Evolutionary conservation across 2,113 vertebrate species (phyloP).

Genomic region (Scytalopus superciliaris): DNA sequence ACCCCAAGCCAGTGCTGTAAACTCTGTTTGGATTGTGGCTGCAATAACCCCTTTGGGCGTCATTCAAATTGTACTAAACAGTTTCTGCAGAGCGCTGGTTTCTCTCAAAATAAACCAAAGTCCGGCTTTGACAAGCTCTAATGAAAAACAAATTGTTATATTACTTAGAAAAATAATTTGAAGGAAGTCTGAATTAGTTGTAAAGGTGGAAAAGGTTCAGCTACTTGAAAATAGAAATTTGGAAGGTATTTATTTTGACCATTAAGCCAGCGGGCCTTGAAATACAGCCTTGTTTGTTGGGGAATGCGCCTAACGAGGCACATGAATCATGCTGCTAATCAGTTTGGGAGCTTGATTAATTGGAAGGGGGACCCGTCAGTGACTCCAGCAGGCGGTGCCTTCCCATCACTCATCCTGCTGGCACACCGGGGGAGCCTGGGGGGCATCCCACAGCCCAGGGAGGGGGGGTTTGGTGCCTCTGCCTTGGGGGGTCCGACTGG

Average conservation of each 20-base stretch:
- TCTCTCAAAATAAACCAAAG: slow-evolving; percentile 59
- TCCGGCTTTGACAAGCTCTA: slow-evolving; percentile 59
- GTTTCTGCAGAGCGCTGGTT: slow-evolving; percentile 43
- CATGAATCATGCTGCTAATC: slow-evolving; percentile 66
- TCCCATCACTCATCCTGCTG: not conserved
- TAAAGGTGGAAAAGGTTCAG: slow-evolving; percentile 60
- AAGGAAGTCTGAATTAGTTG: slow-evolving; percentile 63
- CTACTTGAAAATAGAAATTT: slow-evolving; percentile 56
- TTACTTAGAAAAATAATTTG: slow-evolving; percentile 68
- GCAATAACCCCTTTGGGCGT: slow-evolving; percentile 66
- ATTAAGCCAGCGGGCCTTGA: slow-evolving; percentile 32
- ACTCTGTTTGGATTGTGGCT: slow-evolving; percentile 70
- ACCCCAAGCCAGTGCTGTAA: slow-evolving; percentile 61
- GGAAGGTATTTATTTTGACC: slow-evolving; percentile 59
- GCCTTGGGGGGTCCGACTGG: accelerated
- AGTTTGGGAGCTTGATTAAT: slow-evolving; percentile 60
- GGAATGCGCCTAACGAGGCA: slow-evolving; percentile 19
- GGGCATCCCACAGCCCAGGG: not conserved
- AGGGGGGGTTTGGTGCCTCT: not conserved
- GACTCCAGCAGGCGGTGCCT: not conserved
- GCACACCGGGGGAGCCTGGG: not conserved
- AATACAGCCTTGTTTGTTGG: slow-evolving; percentile 52
- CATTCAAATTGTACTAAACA: slow-evolving; percentile 41
- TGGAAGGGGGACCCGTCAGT: slow-evolving; percentile 8
- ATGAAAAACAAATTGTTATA: slow-evolving; percentile 71